These are phyloP conservation scores for Podarcis siculus DNA, from an alignment of 2,797 vertebrate genomes.

Conservation along the genomic window DNA sequence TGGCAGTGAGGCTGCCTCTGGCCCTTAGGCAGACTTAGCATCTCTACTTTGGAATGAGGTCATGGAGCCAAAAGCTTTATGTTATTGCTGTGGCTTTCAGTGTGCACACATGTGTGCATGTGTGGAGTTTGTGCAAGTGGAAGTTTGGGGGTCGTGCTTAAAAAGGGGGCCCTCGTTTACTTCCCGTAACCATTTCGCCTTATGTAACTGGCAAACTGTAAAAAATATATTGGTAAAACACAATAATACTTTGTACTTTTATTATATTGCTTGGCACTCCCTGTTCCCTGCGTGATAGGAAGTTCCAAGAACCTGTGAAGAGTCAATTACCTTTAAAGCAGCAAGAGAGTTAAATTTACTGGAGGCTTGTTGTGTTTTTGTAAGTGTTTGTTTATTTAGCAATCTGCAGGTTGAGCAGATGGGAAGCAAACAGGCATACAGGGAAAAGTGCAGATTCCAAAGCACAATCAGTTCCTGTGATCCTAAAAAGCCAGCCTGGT, in stretches of 20 bases:
- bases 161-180: not conserved
- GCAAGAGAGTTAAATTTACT: not conserved
- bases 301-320: not conserved
- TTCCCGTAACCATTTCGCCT: not conserved
- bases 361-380: not conserved
- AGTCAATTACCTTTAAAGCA: not conserved
- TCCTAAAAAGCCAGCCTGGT: not conserved
- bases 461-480: not conserved
- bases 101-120: not conserved
- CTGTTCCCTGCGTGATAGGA: not conserved
- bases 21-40: not conserved
- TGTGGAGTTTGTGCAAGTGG: not conserved
- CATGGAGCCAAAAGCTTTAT: not conserved
- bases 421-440: not conserved
- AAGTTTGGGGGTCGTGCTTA: not conserved
- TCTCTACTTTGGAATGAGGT: not conserved
- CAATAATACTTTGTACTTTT: not conserved
- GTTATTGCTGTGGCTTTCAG: not conserved
- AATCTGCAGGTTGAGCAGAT: not conserved
- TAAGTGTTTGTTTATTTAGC: not conserved
- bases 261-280: not conserved
- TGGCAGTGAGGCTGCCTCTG: not conserved
- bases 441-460: too few relatives aligned
- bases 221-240: not conserved
- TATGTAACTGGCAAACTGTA: not conserved